Percentiles rank a stretch among this genome's conserved stretches.
These are phyloP conservation scores for Eilema depressum DNA, from an alignment of 2,888 invertebrate genomes.

Conservation along the genomic window DNA sequence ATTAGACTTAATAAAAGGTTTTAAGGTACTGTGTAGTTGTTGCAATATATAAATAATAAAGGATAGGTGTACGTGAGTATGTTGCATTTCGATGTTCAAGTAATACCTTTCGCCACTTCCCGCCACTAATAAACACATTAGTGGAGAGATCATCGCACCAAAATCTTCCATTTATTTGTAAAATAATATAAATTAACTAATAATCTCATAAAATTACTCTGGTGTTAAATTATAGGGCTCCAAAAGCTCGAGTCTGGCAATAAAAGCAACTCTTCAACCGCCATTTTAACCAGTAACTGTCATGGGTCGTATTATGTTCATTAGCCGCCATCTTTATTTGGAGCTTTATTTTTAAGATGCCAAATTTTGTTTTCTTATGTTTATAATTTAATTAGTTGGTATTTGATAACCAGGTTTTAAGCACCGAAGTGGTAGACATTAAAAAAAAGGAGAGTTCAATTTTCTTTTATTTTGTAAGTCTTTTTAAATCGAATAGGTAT, in stretches of 20 bases:
- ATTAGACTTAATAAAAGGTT: neutral
- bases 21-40: conserved; percentile 17
- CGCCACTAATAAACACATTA: conserved; percentile 32
- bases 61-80: neutral
- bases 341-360: conserved; percentile 18
- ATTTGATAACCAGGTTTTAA: neutral
- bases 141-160: conserved; percentile 27
- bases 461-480: neutral
- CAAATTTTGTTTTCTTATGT: neutral
- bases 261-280: conserved; percentile 28
- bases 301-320: conserved; percentile 24
- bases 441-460: neutral
- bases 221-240: conserved; percentile 43
- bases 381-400: neutral
- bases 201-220: conserved; percentile 70
- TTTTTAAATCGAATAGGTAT: neutral
- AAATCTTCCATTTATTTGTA: conserved; percentile 55
- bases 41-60: conserved; percentile 14
- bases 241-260: conserved; percentile 29
- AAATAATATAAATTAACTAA: conserved; percentile 72
- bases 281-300: conserved; percentile 35
- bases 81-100: conserved; percentile 42
- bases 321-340: conserved; percentile 32
- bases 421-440: neutral
- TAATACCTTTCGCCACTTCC: conserved; percentile 23